Evolutionary conservation across 2,888 invertebrate species (phyloP).

Genomic region (Pycnomerus fuliginosus): DNA sequence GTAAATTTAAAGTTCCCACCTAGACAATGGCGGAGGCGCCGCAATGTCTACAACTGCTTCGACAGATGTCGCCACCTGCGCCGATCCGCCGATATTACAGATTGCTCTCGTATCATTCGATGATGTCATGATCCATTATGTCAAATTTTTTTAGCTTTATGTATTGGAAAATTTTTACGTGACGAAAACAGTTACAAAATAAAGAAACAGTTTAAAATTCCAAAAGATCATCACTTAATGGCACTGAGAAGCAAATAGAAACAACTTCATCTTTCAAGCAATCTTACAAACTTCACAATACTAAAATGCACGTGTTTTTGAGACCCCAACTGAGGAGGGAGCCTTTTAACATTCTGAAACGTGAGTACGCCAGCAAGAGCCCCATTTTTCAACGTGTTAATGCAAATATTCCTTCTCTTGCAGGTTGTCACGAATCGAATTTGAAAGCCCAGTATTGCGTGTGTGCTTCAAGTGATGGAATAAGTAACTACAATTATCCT

Average conservation of each 20-base stretch:
- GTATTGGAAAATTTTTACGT: conserved; percentile 43
- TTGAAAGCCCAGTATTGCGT: conserved; percentile 7
- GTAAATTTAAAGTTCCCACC: too few relatives aligned
- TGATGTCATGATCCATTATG: too few relatives aligned
- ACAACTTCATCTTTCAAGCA: conserved; percentile 2
- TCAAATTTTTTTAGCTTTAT: conserved; percentile 37
- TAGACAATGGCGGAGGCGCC: too few relatives aligned
- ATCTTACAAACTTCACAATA: background rate
- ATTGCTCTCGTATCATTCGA: too few relatives aligned
- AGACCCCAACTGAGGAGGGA: conserved; percentile 10
- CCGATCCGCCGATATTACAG: too few relatives aligned
- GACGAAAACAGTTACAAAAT: conserved; percentile 27
- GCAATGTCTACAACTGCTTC: too few relatives aligned
- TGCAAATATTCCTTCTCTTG: conserved; percentile 8
- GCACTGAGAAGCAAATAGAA: conserved; percentile 16
- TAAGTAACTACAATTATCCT: conserved; percentile 21
- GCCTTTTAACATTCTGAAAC: conserved; percentile 11
- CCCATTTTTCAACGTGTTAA: conserved; percentile 5
- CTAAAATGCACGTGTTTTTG: conserved; percentile 20
- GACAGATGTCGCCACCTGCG: too few relatives aligned
- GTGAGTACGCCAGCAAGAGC: conserved; percentile 5
- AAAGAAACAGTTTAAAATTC: conserved; percentile 18
- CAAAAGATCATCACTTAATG: conserved; percentile 24
- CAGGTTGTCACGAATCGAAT: conserved; percentile 12
- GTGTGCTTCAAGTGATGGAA: conserved; percentile 18